Evolutionary conservation across 2,113 vertebrate genomes (phyloP).

Genomic region (Nansenia antarctica): DNA sequence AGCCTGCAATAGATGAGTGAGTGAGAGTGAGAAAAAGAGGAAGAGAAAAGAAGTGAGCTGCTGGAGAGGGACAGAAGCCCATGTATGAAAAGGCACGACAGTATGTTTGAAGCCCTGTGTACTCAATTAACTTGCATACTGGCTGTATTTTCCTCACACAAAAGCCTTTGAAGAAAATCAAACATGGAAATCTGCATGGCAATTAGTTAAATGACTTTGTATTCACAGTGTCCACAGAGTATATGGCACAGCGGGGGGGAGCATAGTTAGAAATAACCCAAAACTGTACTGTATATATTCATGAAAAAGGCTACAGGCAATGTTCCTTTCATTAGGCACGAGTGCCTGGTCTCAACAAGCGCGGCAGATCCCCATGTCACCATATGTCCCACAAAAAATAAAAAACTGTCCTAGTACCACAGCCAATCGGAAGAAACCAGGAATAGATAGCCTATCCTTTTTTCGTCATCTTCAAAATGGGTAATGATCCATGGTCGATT

Average conservation of each 20-base stretch:
- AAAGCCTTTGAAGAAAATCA: constrained; percentile 22
- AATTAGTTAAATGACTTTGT: constrained; percentile 18
- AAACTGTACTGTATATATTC: background rate
- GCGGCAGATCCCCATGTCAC: background rate
- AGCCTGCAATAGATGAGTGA: constrained; percentile 39
- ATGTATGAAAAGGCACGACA: constrained; percentile 14
- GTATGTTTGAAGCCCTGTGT: constrained; percentile 29
- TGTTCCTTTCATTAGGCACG: background rate
- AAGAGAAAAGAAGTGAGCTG: constrained; percentile 33
- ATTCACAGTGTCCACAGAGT: background rate
- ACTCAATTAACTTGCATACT: constrained; percentile 37
- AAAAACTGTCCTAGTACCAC: background rate
- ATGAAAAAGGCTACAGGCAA: background rate
- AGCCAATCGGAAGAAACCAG: background rate
- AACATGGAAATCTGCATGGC: constrained; percentile 10
- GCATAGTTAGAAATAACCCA: background rate
- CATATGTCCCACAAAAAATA: background rate
- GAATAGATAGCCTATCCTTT: background rate
- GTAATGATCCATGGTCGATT: constrained; percentile 31
- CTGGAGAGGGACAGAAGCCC: constrained; percentile 17
- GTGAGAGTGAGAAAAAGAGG: constrained; percentile 6
- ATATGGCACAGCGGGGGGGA: background rate
- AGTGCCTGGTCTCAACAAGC: constrained; percentile 1
- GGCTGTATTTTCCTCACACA: constrained; percentile 30
- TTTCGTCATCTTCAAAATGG: background rate